Base-by-base conservation (phyloP, 2,113 vertebrate genomes). In the Gobiocypris rarus region DNA sequence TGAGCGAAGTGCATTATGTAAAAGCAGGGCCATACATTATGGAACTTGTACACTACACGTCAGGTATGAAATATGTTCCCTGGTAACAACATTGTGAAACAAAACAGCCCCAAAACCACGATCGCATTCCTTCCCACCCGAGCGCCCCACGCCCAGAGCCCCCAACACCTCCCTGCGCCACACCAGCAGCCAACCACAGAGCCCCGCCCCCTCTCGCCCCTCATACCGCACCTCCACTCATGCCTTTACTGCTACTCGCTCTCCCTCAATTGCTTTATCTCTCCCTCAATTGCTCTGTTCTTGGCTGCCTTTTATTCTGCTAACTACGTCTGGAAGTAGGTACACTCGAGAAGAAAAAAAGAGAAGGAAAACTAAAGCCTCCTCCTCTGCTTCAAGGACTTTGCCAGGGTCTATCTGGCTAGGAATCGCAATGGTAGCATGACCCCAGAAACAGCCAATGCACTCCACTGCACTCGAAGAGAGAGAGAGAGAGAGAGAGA, bases 381-480 rank as follows among this genome's bases (percentile, higher is more conserved):
- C 69, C 69, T 45, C 83, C 52, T 83, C 59, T 74, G n/a, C 22
- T 43, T 74, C 56, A 38, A 75, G 24, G 84, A 85, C 89, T 76
- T 81, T 79, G 67, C 65, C 86, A 88, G 90, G 71, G 87, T 92
- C 90, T 90, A 91, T 93, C 92, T 75, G 86, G 75, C 87, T 80
- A 86, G 84, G 90, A 88, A 90, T 93, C 90, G 70, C 92, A 92
- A 92, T 92, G 90, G 92, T 75, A 91, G 91, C 92, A 80, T 83
- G 88, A 91, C 86, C 91, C 84, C 83, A 83, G 86, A 92, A 94
- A 61, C 8, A 75, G 54, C 15, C 54, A 38, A 83, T 22, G 58
- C 14, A 22, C 58, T 79, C 58, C 58, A 61, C 8, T 79, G 58
- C 58, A 63, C 76, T 45, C 3, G 2, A 75, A 48, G 31, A 70